Percentiles rank a stretch among this genome's conserved stretches.
phyloP scores from a whole-genome alignment of 2,113 vertebrate species.

The Aleadryas rufinucha region DNA sequence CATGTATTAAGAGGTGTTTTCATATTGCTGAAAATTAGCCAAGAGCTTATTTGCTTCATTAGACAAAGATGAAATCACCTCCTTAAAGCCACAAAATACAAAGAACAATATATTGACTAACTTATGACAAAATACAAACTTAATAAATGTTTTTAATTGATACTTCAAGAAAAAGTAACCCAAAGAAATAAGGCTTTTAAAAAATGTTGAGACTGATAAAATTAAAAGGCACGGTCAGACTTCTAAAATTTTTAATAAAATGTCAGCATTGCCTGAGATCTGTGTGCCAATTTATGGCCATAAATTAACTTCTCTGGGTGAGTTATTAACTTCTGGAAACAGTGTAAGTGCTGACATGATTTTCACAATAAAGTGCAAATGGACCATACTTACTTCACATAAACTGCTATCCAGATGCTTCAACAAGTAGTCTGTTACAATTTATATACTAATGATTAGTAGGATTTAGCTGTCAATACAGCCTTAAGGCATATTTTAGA shows the following conservation, averaged over 20 bases:
- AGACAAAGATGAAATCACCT: background rate
- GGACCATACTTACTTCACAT: background rate
- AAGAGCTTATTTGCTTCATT: background rate
- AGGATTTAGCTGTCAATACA: background rate
- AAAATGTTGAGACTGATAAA: background rate
- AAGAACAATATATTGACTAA: background rate
- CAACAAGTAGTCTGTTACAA: background rate
- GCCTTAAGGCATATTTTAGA: background rate
- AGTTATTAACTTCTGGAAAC: background rate
- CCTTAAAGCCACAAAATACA: background rate
- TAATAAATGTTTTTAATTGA: background rate
- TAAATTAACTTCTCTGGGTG: background rate
- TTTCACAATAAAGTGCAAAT: background rate
- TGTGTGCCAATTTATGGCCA: background rate
- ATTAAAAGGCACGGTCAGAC: background rate
- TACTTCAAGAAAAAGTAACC: background rate
- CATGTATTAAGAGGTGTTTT: background rate
- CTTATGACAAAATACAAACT: background rate
- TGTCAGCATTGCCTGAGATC: background rate
- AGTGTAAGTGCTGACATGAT: background rate
- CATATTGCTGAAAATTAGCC: background rate
- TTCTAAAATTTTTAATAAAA: background rate
- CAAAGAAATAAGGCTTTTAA: background rate
- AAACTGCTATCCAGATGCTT: background rate
- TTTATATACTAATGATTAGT: background rate